Base-by-base conservation (phyloP, 2,797 vertebrate species). In the Cyclopterus lumpus region DNA sequence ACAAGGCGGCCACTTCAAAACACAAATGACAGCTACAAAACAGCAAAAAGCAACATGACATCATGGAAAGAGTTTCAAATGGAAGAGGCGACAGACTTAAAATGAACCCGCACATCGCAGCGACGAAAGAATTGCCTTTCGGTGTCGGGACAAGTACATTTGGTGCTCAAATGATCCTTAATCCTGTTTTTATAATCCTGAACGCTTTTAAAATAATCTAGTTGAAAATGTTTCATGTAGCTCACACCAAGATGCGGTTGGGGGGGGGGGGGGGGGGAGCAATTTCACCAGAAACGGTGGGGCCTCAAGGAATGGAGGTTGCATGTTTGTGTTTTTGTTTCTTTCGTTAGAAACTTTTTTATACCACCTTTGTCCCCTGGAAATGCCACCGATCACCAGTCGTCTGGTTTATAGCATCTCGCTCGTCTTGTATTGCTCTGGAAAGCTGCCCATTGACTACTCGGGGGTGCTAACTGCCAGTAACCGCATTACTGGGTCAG, bases 401-500 rank as follows among this genome's bases (percentile, higher is more conserved):
- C 69, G 8, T 66, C 54, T 22, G 61, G 30, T 46, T 67, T 55
- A 49, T 46, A 67, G 59, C 20, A n/a, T 61, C 11, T 26, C 55
- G 22, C 60, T 69, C 16, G 22, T 58, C n/a, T 53, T 58, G 71
- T 44, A 14, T 32, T 67, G 40, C 20, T 54, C 67, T 85, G 83
- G 83, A 79, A 65, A 49, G 38, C 16, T 83, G 80, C 75, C 77
- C 69, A 28, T 49, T 77, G 38, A 18, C 67, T 49, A 5, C 55
- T 77, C 9, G 28, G 5, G 49, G 24, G 54, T 40, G 75, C 59
- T 67, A 66, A 57, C 55, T 8, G 42, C 12, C 63, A 71, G 68
- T 30, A 62, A 71, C 59, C 7, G 10, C 62, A 69, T 36, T 73
- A 53, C 49, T n/a, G 16, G 40, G 42, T 40, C 51, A 30, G 16